A percentile compares a stretch with the other conserved stretches of the same genome.
Evolutionary conservation across 2,113 vertebrate genomes (phyloP).

Genomic region (Gallinago jamesoni): DNA sequence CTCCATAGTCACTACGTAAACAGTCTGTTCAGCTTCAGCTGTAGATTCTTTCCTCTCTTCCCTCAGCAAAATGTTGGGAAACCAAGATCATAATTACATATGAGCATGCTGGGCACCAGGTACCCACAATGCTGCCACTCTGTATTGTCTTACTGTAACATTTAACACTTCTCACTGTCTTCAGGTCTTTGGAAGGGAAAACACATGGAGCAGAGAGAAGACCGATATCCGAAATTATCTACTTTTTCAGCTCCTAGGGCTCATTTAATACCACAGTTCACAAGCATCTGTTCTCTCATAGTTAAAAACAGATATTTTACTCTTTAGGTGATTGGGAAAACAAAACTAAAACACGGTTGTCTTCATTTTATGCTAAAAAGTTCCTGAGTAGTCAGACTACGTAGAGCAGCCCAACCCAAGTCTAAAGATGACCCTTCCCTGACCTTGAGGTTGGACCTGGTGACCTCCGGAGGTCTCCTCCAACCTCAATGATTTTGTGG

Average conservation of each 20-base stretch:
- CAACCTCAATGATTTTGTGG: not conserved
- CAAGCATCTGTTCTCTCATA: not conserved
- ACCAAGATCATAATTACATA: not conserved
- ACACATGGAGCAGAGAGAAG: not conserved
- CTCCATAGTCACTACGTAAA: not conserved
- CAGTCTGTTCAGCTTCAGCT: not conserved
- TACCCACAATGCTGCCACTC: not conserved
- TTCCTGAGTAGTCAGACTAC: not conserved
- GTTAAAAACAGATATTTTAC: not conserved
- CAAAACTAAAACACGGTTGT: not conserved
- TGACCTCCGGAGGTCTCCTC: not conserved
- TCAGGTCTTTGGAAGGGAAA: not conserved
- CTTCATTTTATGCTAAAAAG: not conserved
- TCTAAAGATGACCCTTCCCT: not conserved
- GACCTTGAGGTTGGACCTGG: not conserved
- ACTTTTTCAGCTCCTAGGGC: not conserved
- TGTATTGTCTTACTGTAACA: not conserved
- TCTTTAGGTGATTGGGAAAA: not conserved
- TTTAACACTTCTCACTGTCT: not conserved
- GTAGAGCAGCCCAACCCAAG: not conserved
- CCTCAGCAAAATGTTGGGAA: not conserved
- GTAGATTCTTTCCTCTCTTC: not conserved
- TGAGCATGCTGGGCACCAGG: not conserved
- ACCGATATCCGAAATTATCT: not conserved
- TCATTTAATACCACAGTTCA: not conserved